Conservation (phyloP, 2,113 vertebrate genomes). For the Gnathonemus longibarbis region DNA sequence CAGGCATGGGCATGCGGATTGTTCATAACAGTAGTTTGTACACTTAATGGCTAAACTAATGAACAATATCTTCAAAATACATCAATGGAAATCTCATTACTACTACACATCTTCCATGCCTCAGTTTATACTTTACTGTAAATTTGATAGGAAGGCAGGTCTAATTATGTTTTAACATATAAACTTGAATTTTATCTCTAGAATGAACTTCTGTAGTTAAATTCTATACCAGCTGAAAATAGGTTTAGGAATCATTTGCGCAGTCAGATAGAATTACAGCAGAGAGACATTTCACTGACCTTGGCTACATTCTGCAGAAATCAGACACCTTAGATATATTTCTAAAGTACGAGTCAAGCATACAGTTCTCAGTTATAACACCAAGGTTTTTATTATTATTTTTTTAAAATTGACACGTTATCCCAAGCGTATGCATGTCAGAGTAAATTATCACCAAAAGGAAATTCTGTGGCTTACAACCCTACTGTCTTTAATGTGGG, state of each 20-base stretch:
- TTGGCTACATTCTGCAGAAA: not conserved
- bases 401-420: not conserved
- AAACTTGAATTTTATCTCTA: not conserved
- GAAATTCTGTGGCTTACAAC: not conserved
- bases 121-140: not conserved
- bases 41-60: not conserved
- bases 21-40: not conserved
- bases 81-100: not conserved
- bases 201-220: not conserved
- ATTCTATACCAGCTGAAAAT: not conserved
- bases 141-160: not conserved
- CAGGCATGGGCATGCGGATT: not conserved
- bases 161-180: not conserved
- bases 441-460: not conserved
- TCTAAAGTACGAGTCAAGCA: not conserved
- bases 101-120: not conserved
- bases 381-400: not conserved
- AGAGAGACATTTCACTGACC: not conserved
- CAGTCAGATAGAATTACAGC: not conserved
- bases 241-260: not conserved
- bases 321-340: not conserved
- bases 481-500: not conserved
- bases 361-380: not conserved
- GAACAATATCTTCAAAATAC: not conserved
- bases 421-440: not conserved